phyloP scores from a whole-genome alignment of 1,140 invertebrate species.

The Solenopsis fugax region DNA sequence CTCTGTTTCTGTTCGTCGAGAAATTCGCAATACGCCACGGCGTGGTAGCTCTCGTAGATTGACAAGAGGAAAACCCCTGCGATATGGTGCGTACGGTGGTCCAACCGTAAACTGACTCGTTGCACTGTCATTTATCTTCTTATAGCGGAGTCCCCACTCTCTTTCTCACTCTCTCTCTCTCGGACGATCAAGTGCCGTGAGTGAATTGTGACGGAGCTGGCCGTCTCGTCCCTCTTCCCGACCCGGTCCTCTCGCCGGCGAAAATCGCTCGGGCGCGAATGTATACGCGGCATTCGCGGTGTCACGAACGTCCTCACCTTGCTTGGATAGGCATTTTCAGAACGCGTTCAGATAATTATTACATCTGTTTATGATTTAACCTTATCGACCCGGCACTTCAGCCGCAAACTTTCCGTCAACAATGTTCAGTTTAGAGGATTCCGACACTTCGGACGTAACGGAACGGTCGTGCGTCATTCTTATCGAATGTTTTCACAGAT shows the following conservation, averaged over 20 bases:
- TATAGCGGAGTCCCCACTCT: conserved; percentile 72
- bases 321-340: conserved; percentile 12
- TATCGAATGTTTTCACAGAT: background rate
- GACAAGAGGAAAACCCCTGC: no score
- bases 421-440: background rate
- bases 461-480: background rate
- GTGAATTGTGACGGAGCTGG: conserved; percentile 27
- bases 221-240: conserved; percentile 6
- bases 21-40: background rate
- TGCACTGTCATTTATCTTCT: conserved; percentile 69
- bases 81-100: conserved; percentile 10
- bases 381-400: background rate
- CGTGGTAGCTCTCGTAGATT: background rate
- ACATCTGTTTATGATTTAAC: background rate
- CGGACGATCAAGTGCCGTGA: conserved; percentile 27
- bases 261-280: conserved; percentile 1
- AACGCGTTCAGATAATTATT: background rate
- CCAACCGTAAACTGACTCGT: conserved; percentile 65
- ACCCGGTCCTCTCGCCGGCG: background rate
- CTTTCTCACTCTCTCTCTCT: background rate
- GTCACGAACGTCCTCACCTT: conserved; percentile 21
- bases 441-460: background rate
- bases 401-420: background rate
- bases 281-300: background rate
- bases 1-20: background rate